Evolutionary conservation across 1,140 invertebrate genomes (phyloP).

Genomic region (Psix sp.): DNA sequence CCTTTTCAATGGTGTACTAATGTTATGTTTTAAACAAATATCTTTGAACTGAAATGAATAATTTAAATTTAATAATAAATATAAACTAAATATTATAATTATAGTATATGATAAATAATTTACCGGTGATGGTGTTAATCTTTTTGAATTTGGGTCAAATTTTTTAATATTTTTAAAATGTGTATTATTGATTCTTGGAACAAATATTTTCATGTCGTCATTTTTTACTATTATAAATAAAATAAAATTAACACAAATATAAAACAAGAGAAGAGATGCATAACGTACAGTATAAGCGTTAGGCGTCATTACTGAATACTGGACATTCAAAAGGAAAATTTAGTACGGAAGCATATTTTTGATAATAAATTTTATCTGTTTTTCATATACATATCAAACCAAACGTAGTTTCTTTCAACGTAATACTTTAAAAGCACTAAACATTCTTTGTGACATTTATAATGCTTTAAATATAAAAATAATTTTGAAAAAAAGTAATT

Average conservation of each 20-base stretch:
- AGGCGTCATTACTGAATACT: conserved; percentile 22
- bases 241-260: conserved; percentile 34
- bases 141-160: background rate
- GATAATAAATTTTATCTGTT: conserved; percentile 58
- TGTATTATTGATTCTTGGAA: conserved; percentile 16
- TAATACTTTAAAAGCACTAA: too few species aligned
- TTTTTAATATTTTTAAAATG: conserved; percentile 32
- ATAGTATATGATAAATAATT: background rate
- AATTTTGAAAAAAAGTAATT: too few species aligned
- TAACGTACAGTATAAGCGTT: conserved; percentile 38
- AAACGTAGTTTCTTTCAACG: background rate
- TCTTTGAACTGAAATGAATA: conserved; percentile 31
- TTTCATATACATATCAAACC: conserved; percentile 14
- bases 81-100: background rate
- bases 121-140: background rate
- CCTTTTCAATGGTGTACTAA: conserved; percentile 61
- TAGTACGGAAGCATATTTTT: conserved; percentile 53
- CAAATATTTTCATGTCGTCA: conserved; percentile 34
- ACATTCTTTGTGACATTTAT: too few species aligned
- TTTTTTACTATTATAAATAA: conserved; percentile 39
- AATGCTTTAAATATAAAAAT: too few species aligned
- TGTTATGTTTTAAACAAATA: conserved; percentile 68
- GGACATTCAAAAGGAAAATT: conserved; percentile 9
- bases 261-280: conserved; percentile 26
- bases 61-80: background rate